phyloP scores from a whole-genome alignment of 2,888 invertebrate species.

The Onthophagus sagittarius region DNA sequence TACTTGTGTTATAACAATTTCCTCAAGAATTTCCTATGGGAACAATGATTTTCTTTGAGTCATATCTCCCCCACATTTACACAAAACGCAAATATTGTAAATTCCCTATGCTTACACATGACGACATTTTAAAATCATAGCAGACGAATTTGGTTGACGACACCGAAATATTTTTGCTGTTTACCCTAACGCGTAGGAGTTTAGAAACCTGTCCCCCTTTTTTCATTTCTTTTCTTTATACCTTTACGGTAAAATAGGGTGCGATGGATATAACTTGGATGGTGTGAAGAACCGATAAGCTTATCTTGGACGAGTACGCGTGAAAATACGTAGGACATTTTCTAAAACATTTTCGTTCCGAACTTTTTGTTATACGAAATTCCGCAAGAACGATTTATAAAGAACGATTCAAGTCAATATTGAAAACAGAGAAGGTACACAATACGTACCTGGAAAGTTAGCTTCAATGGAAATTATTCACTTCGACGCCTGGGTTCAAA shows the following conservation, averaged over 20 bases:
- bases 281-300: not conserved
- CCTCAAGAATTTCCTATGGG: not conserved
- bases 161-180: not conserved
- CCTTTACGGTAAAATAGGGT: not conserved
- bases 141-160: not conserved
- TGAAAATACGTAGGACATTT: not conserved
- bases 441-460: not conserved
- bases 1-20: not conserved
- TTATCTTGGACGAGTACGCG: not conserved
- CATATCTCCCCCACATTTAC: not conserved
- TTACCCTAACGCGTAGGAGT: not conserved
- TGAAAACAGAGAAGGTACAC: not conserved
- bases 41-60: not conserved
- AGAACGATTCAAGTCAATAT: not conserved
- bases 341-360: not conserved
- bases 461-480: not conserved
- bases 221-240: not conserved
- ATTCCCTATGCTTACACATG: not conserved
- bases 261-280: not conserved
- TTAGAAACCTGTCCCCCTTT: not conserved
- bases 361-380: not conserved
- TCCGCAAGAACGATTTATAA: not conserved
- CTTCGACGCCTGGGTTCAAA: not conserved
- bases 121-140: not conserved
- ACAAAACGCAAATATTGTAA: not conserved